phyloP scores from a whole-genome alignment of 2,113 vertebrate genomes.

The Hemiprocne comata region DNA sequence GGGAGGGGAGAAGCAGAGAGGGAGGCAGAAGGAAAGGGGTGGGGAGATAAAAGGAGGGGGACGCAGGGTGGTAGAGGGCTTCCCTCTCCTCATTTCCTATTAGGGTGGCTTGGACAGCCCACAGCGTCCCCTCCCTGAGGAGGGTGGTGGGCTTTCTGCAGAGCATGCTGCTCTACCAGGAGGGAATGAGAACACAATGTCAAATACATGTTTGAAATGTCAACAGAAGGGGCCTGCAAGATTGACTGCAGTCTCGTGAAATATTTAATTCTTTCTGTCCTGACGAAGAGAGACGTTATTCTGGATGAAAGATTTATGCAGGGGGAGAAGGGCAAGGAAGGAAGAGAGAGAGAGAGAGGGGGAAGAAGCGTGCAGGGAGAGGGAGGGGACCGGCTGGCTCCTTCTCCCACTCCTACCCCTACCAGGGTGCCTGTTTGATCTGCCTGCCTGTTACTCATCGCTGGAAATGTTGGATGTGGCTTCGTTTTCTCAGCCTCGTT shows the following conservation, averaged over 20 bases:
- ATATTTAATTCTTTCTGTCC: constrained; percentile 66
- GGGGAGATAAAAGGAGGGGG: not conserved
- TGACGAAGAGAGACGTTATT: constrained; percentile 44
- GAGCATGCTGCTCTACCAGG: not conserved
- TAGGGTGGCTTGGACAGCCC: not conserved
- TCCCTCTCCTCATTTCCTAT: not conserved
- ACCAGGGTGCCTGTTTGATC: constrained; percentile 9
- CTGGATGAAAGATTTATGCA: constrained; percentile 51
- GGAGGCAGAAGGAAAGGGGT: not conserved
- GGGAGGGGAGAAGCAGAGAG: not conserved
- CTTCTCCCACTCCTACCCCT: not conserved
- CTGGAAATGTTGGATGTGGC: not conserved
- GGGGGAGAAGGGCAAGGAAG: not conserved
- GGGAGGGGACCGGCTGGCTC: not conserved
- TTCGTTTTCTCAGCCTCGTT: constrained; percentile 36
- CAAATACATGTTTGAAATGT: constrained; percentile 57
- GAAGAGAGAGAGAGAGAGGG: not conserved
- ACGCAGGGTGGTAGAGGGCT: not conserved
- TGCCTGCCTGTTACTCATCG: not conserved
- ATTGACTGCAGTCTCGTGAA: constrained; percentile 57
- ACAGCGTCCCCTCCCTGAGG: not conserved
- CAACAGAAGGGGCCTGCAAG: constrained; percentile 49
- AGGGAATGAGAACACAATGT: constrained; percentile 44
- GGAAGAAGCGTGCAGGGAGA: not conserved
- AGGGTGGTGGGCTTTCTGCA: not conserved